A percentile compares a stretch with the other conserved stretches of the same genome.
phyloP scores from a whole-genome alignment of 1,140 invertebrate species.

The Bombus huntii region DNA sequence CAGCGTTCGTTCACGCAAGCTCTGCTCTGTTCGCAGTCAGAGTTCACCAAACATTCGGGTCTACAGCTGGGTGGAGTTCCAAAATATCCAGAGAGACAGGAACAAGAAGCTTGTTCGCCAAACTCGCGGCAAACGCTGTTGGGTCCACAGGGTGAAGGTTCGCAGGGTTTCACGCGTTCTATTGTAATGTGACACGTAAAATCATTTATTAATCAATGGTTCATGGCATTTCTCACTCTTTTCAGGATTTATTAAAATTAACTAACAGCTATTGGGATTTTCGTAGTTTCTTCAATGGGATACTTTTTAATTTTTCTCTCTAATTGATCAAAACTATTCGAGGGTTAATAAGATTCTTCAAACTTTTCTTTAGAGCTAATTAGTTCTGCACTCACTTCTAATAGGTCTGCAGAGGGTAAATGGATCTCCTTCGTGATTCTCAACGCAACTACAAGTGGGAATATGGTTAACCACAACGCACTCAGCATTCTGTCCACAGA shows the following conservation, averaged over 20 bases:
- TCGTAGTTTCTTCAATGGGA: not conserved
- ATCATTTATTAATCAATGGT: not conserved
- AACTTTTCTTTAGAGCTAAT: not conserved
- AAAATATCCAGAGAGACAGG: conserved; percentile 86
- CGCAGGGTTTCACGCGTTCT: conserved; percentile 82
- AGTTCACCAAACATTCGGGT: conserved; percentile 89
- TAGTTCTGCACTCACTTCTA: conserved; percentile 76
- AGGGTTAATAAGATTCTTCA: not conserved
- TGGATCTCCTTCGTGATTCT: conserved; percentile 89
- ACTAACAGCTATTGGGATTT: not conserved
- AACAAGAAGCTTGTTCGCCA: conserved; percentile 86
- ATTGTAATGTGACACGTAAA: conserved; percentile 78
- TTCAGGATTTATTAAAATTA: not conserved
- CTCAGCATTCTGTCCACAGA: conserved; percentile 87
- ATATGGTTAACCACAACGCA: conserved; percentile 86
- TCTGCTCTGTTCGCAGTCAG: conserved; percentile 89
- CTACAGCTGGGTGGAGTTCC: conserved; percentile 89
- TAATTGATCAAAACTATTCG: not conserved
- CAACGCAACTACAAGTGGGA: conserved; percentile 87
- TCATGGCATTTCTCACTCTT: not conserved
- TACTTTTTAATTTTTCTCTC: not conserved
- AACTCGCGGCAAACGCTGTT: conserved; percentile 89
- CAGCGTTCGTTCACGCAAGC: conserved; percentile 91
- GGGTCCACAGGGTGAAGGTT: conserved; percentile 88
- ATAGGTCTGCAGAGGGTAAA: conserved; percentile 82